These are phyloP conservation scores for Abrostola triplasia DNA, from an alignment of 2,888 invertebrate genomes.

Conservation along the genomic window DNA sequence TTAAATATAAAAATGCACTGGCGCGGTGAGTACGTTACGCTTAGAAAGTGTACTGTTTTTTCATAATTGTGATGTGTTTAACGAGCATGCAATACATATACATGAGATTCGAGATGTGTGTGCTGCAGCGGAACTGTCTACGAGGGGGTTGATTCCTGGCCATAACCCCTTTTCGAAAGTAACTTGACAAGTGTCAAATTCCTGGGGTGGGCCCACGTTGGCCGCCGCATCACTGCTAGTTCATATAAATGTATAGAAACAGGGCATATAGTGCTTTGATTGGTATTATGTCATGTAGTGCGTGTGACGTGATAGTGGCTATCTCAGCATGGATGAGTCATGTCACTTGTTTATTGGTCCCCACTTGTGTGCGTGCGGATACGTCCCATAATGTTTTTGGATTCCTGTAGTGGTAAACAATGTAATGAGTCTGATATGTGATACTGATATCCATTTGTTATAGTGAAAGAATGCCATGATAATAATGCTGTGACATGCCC, in stretches of 20 bases:
- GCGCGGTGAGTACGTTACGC: constrained; percentile 95
- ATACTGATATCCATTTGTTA: constrained; percentile 48
- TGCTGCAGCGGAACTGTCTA: constrained; percentile 53
- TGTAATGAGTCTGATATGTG: constrained; percentile 63
- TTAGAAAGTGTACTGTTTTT: constrained; percentile 86
- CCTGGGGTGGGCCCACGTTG: constrained; percentile 87
- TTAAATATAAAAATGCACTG: constrained; percentile 98
- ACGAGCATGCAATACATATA: constrained; percentile 58
- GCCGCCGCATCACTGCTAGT: constrained; percentile 63
- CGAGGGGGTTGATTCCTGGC: constrained; percentile 65
- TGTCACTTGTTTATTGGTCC: constrained; percentile 76
- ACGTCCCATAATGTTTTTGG: constrained; percentile 80
- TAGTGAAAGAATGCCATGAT: constrained; percentile 43
- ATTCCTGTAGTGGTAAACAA: constrained; percentile 78
- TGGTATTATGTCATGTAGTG: constrained; percentile 65
- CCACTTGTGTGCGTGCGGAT: constrained; percentile 78
- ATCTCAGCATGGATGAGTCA: constrained; percentile 84
- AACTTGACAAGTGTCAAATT: constrained; percentile 85
- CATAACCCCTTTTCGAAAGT: constrained; percentile 80
- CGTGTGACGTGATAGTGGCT: constrained; percentile 79
- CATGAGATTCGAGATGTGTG: constrained; percentile 50
- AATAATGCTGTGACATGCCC: constrained; percentile 39
- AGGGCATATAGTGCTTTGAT: constrained; percentile 53
- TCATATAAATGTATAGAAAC: constrained; percentile 49
- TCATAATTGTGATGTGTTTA: constrained; percentile 72